A percentile compares a stretch with the other conserved stretches of the same genome.
Conservation (phyloP, 2,113 vertebrate genomes). For the Cettia cetti region DNA sequence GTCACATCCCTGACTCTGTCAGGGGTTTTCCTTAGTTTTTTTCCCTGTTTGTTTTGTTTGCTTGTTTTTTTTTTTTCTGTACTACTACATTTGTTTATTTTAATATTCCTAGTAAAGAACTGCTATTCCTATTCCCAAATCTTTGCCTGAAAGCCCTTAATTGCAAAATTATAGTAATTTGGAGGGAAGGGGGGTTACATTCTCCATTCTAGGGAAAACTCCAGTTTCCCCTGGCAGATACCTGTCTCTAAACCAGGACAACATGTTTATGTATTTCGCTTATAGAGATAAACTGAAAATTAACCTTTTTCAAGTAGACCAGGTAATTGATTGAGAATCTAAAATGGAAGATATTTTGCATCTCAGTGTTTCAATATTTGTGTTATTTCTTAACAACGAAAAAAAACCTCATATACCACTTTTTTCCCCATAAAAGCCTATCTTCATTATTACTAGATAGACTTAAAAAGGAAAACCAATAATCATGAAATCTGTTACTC, state of each 20-base stretch:
- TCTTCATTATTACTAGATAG: not conserved
- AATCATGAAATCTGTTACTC: not conserved
- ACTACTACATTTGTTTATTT: not conserved
- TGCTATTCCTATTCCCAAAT: no score
- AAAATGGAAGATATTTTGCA: not conserved
- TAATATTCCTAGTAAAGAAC: not conserved
- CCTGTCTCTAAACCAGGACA: no score
- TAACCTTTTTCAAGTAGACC: not conserved
- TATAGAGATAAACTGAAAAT: not conserved
- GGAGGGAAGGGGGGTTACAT: no score
- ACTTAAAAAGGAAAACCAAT: not conserved
- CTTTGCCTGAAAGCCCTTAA: no score
- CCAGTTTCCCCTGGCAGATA: no score
- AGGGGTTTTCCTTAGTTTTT: no score
- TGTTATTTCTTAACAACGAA: not conserved
- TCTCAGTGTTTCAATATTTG: not conserved
- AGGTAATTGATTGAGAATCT: not conserved
- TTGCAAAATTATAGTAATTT: no score
- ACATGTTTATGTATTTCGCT: not conserved
- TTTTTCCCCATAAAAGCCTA: not conserved
- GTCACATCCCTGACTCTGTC: fast-evolving
- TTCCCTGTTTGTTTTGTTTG: no score
- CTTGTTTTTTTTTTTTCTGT: no score
- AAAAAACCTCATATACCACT: not conserved
- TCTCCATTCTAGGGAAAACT: no score